phyloP scores from a whole-genome alignment of 2,888 invertebrate genomes.

The Bruchidius siliquastri region DNA sequence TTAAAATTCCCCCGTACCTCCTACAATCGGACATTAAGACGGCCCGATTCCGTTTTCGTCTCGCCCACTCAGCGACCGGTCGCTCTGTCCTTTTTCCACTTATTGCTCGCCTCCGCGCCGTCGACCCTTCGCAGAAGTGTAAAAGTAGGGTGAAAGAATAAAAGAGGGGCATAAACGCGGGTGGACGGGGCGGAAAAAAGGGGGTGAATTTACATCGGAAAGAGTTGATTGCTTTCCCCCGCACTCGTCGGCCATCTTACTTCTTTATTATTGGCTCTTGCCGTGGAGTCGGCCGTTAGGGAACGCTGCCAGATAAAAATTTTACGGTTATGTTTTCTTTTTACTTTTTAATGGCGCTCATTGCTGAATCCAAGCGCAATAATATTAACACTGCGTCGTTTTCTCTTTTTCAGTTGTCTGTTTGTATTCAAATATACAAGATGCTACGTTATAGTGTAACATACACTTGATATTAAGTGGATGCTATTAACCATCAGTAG shows the following conservation, averaged over 20 bases:
- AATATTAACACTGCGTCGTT: neutral
- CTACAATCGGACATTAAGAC: constrained; percentile 33
- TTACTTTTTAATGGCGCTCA: neutral
- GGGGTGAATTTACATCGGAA: constrained; percentile 47
- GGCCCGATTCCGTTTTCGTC: constrained; percentile 7
- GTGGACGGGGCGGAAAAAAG: constrained; percentile 38
- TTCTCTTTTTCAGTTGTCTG: too few relatives aligned
- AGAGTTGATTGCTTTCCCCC: constrained; percentile 46
- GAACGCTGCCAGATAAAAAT: constrained; percentile 22
- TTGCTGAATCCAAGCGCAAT: neutral
- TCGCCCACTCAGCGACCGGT: constrained; percentile 9
- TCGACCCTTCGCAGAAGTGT: constrained; percentile 40
- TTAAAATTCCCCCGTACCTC: constrained; percentile 34
- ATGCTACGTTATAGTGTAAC: too few relatives aligned
- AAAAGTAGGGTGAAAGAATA: constrained; percentile 49
- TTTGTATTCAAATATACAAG: too few relatives aligned
- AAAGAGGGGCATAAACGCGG: constrained; percentile 45
- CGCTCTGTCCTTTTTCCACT: constrained; percentile 9
- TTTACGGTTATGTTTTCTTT: constrained; percentile 16
- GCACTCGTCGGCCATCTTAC: constrained; percentile 44
- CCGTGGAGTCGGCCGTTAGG: constrained; percentile 22
- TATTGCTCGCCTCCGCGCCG: constrained; percentile 4
- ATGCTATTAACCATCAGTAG: too few relatives aligned
- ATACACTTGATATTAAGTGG: too few relatives aligned
- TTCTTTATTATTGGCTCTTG: constrained; percentile 45